A percentile compares a stretch with the other conserved stretches of the same genome.
These are phyloP conservation scores for Psettodes erumei DNA, from an alignment of 2,113 vertebrate species.

Conservation along the genomic window DNA sequence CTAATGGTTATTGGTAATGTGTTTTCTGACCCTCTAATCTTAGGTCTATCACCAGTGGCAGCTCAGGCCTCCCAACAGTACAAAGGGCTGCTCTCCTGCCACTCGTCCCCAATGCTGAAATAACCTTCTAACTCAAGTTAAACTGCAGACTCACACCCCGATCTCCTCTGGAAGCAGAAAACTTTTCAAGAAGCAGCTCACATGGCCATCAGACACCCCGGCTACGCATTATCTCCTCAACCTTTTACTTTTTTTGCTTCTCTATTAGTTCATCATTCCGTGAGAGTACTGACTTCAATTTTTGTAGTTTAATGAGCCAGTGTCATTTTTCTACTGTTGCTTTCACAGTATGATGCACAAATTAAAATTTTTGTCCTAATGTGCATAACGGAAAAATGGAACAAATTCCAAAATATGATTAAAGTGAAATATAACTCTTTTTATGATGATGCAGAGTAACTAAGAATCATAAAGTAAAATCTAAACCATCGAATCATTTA, in stretches of 20 bases:
- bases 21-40: slow-evolving; percentile 17
- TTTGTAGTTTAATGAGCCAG: background rate
- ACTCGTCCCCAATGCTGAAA: background rate
- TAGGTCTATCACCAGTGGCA: slow-evolving; percentile 18
- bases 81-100: slow-evolving; percentile 9
- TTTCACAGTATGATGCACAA: background rate
- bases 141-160: background rate
- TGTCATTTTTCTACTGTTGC: background rate
- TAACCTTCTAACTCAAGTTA: slow-evolving; percentile 24
- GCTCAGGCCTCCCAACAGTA: slow-evolving; percentile 5
- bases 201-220: background rate
- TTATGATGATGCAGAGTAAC: background rate
- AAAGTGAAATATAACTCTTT: background rate
- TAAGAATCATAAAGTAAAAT: background rate
- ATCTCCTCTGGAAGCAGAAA: background rate
- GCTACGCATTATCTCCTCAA: background rate
- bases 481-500: background rate
- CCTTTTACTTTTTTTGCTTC: background rate
- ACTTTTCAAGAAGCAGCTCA: slow-evolving; percentile 8
- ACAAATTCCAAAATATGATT: background rate
- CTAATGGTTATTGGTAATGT: slow-evolving; percentile 22
- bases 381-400: background rate
- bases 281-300: too few relatives aligned
- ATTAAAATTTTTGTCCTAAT: background rate
- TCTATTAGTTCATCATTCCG: background rate